phyloP scores from a whole-genome alignment of 2,113 vertebrate species.

The Psittacara wagleri region DNA sequence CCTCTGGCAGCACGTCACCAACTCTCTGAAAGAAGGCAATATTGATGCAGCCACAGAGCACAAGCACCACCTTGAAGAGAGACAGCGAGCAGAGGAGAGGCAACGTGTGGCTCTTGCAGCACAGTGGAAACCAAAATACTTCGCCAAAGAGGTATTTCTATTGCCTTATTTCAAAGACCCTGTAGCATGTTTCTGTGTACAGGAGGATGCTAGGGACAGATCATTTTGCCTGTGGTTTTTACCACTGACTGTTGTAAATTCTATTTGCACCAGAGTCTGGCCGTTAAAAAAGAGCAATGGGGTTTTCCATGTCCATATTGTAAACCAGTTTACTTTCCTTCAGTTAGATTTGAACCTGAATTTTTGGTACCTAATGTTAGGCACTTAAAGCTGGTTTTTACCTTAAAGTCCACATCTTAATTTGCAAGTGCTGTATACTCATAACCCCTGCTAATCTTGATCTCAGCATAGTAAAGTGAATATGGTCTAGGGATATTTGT shows the following conservation, averaged over 20 bases:
- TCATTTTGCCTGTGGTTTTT: not conserved
- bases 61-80: conserved; percentile 89
- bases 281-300: not conserved
- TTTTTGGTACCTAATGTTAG: not conserved
- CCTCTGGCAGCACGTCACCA: conserved; percentile 91
- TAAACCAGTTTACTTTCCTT: not conserved
- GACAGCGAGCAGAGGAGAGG: conserved; percentile 85
- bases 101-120: conserved; percentile 75
- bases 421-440: not conserved
- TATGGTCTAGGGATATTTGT: not conserved
- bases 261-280: not conserved
- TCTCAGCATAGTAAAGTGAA: not conserved
- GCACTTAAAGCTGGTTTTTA: not conserved
- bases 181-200: not conserved
- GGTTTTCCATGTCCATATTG: not conserved
- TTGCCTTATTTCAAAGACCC: not conserved
- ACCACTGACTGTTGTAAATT: not conserved
- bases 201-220: not conserved
- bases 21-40: conserved; percentile 84
- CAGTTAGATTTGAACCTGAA: not conserved
- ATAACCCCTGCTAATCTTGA: not conserved
- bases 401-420: not conserved
- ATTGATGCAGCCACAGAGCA: conserved; percentile 87
- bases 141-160: conserved; percentile 86
- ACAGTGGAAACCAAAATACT: conserved; percentile 87